Evolutionary conservation across 2,888 invertebrate species (phyloP).

Genomic region (Rhaphigaster nebulosa): DNA sequence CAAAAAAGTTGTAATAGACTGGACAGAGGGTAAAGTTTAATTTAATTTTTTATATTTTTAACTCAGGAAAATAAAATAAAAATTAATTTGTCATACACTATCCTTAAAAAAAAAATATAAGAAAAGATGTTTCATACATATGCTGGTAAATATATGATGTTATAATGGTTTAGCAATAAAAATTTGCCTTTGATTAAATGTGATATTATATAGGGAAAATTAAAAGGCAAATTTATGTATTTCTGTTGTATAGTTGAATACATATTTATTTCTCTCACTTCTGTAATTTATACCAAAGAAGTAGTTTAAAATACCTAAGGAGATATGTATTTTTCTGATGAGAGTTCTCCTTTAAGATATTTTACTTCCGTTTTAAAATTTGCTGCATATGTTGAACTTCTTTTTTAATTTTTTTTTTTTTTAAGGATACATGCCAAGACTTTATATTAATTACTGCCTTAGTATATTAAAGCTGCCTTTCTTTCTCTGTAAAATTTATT

Average conservation of each 20-base stretch:
- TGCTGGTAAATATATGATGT: conserved; percentile 30
- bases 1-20: background rate
- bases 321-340: conserved; percentile 31
- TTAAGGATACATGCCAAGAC: conserved; percentile 3
- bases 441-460: background rate
- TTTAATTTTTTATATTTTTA: conserved; percentile 25
- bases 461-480: too few relatives aligned
- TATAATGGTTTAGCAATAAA: conserved; percentile 45
- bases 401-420: conserved; percentile 28
- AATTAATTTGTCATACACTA: background rate
- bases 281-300: conserved; percentile 37
- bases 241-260: conserved; percentile 19
- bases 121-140: conserved; percentile 2
- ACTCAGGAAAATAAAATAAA: conserved; percentile 9
- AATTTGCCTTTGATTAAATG: conserved; percentile 59
- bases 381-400: conserved; percentile 46
- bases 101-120: conserved; percentile 14
- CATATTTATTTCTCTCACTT: conserved; percentile 32
- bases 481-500: background rate
- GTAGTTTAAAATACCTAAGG: conserved; percentile 22
- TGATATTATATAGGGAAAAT: conserved; percentile 55
- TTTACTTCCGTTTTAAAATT: background rate
- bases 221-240: conserved; percentile 58
- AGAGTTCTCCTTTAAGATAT: conserved; percentile 26
- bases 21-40: conserved; percentile 23